Evolutionary conservation across 1,140 invertebrate species (phyloP).

Genomic region (Drosophila pachea): DNA sequence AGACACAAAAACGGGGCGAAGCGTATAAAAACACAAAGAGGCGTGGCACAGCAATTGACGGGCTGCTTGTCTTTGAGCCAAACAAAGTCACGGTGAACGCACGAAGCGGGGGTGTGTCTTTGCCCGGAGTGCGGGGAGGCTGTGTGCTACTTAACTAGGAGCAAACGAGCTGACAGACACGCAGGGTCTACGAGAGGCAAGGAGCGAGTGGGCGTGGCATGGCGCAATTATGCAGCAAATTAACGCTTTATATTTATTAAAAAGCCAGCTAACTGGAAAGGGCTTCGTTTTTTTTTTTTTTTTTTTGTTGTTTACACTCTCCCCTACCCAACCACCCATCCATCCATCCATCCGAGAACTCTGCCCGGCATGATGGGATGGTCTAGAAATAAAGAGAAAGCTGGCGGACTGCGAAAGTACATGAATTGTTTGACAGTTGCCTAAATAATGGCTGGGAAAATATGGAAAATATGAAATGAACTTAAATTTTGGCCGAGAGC

Average conservation of each 20-base stretch:
- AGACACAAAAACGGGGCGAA: slow-evolving; percentile 62
- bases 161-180: slow-evolving; percentile 47
- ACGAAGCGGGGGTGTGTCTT: too few species aligned
- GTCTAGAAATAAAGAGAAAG: slow-evolving; percentile 13
- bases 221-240: slow-evolving; percentile 76
- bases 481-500: background rate
- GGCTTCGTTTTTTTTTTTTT: slow-evolving; percentile 8
- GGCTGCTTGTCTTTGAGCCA: slow-evolving; percentile 41
- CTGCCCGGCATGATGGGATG: slow-evolving; percentile 14
- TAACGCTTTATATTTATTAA: slow-evolving; percentile 77
- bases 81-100: slow-evolving; percentile 13
- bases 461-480: slow-evolving; percentile 2
- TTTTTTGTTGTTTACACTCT: slow-evolving; percentile 8
- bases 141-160: slow-evolving; percentile 68
- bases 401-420: slow-evolving; percentile 7
- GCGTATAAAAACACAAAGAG: slow-evolving; percentile 2
- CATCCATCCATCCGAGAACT: too few species aligned
- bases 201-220: slow-evolving; percentile 57
- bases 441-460: slow-evolving; percentile 23
- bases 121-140: slow-evolving; percentile 37
- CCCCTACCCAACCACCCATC: too few species aligned
- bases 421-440: slow-evolving; percentile 50
- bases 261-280: slow-evolving; percentile 65
- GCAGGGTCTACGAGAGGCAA: slow-evolving; percentile 41
- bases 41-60: slow-evolving; percentile 26